Evolutionary conservation across 2,113 vertebrate genomes (phyloP).

Genomic region (Pterocles orientalis): DNA sequence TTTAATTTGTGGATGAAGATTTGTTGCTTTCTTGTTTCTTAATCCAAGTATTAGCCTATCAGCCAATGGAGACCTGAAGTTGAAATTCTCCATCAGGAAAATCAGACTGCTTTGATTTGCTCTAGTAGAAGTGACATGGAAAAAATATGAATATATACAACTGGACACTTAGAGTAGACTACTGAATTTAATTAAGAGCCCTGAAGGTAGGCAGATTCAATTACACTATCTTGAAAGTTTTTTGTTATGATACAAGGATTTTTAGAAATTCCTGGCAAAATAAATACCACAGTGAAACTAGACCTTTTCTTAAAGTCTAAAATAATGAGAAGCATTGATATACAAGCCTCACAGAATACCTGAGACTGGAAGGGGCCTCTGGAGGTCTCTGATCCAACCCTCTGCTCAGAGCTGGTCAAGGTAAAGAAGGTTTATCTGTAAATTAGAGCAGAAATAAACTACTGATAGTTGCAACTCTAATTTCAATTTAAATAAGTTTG

Average conservation of each 20-base stretch:
- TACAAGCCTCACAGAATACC: background rate
- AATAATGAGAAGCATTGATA: background rate
- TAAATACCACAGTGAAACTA: background rate
- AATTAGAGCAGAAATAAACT: background rate
- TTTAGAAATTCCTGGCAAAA: background rate
- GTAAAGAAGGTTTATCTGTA: background rate
- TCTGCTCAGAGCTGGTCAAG: background rate
- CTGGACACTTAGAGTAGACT: background rate
- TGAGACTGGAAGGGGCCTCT: background rate
- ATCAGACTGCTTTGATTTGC: background rate
- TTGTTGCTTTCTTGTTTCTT: background rate
- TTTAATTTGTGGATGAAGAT: background rate
- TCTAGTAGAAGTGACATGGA: background rate
- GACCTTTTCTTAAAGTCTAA: background rate
- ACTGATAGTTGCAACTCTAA: background rate
- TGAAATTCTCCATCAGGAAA: background rate
- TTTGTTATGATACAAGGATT: background rate
- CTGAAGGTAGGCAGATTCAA: background rate
- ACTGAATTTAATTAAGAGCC: background rate
- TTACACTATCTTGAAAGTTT: background rate
- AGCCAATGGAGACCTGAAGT: background rate
- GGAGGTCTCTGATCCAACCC: background rate
- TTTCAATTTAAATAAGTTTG: background rate
- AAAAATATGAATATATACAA: background rate
- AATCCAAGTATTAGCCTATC: background rate